Evolutionary conservation across 2,888 invertebrate genomes (phyloP), one percentile per base, ranked within the genome.

Genomic region (Orthosia gothica): DNA sequence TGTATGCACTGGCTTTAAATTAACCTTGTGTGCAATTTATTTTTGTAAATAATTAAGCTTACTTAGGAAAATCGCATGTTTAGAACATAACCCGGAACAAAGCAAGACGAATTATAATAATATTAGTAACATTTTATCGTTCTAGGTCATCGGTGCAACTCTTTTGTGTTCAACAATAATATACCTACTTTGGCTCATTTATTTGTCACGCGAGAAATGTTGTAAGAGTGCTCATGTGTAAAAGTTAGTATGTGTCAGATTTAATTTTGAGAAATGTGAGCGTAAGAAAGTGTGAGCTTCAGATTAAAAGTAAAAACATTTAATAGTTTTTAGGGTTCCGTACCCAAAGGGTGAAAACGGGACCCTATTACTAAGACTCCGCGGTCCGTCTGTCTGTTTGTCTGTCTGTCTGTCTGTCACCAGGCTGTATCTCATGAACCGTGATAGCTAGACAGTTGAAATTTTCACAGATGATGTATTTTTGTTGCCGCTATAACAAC

Each of bases 91-190:
- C 83, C 82, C 83, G 87, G 84, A 84, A 82, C 81, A 86, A 81
- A 76, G 71, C 55, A 82, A 84, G 72, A 73, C 64, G 63, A 76
- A 85, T 75, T 65, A 75, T 76, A 79, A 79, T 79, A 85, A 68
- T 75, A 79, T 73, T 70, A 64, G 57, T 59, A 77, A 57, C 76
- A 68, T 75, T 74, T 86, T 90, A 92, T 92, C 91, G 85, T 82
- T 91, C 82, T 89, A 92, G 92, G 92, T 90, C 92, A 92, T 91
- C 91, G 62, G 74, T 85, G 88, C 87, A 85, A 81, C 75, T 80
- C 79, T 61, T 79, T 71, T 75, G 55, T 84, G 57, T 58, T 71
- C 55, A 71, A 69, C 79, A 71, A 62, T 71, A 79, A 68, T 64
- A 55, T 78, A 15, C n/a, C n/a, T n/a, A n/a, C 49, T 75, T 69